Percentiles rank a stretch among this genome's conserved stretches.
These are phyloP conservation scores for Lindbergichthys nudifrons DNA, from an alignment of 2,797 vertebrate genomes.

Conservation along the genomic window DNA sequence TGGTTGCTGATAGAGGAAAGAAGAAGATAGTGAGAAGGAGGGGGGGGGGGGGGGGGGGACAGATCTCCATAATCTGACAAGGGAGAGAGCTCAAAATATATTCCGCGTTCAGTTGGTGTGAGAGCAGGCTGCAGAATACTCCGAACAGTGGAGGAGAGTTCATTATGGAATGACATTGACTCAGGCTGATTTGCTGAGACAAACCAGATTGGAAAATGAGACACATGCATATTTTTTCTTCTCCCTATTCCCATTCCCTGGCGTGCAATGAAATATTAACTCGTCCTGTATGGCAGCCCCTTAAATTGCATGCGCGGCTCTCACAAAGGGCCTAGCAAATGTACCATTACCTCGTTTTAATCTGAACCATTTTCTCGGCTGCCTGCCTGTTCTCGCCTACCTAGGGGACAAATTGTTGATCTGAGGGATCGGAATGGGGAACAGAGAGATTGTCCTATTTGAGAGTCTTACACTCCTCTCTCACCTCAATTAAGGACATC, in stretches of 20 bases:
- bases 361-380: slow-evolving; percentile 76
- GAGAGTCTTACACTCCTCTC: slow-evolving; percentile 53
- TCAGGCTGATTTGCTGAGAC: slow-evolving; percentile 81
- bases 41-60: slow-evolving; percentile 6
- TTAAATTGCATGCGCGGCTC: slow-evolving; percentile 79
- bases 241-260: slow-evolving; percentile 66
- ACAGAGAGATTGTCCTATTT: slow-evolving; percentile 62
- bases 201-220: slow-evolving; percentile 84
- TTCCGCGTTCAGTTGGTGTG: slow-evolving; percentile 47
- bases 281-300: slow-evolving; percentile 72
- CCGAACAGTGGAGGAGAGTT: slow-evolving; percentile 68
- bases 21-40: slow-evolving; percentile 17
- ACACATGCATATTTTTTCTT: slow-evolving; percentile 64
- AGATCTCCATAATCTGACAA: slow-evolving; percentile 59
- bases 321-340: slow-evolving; percentile 80
- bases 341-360: slow-evolving; percentile 85
- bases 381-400: slow-evolving; percentile 64
- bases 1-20: slow-evolving; percentile 21
- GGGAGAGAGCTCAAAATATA: slow-evolving; percentile 49
- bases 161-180: slow-evolving; percentile 81
- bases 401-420: slow-evolving; percentile 77
- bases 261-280: slow-evolving; percentile 83
- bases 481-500: slow-evolving; percentile 59
- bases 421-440: slow-evolving; percentile 65
- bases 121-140: slow-evolving; percentile 57